A percentile compares a stretch with the other conserved stretches of the same genome.
These are phyloP conservation scores for Marmota flaviventris DNA, from an alignment of 2,113 vertebrate species.

Conservation along the genomic window DNA sequence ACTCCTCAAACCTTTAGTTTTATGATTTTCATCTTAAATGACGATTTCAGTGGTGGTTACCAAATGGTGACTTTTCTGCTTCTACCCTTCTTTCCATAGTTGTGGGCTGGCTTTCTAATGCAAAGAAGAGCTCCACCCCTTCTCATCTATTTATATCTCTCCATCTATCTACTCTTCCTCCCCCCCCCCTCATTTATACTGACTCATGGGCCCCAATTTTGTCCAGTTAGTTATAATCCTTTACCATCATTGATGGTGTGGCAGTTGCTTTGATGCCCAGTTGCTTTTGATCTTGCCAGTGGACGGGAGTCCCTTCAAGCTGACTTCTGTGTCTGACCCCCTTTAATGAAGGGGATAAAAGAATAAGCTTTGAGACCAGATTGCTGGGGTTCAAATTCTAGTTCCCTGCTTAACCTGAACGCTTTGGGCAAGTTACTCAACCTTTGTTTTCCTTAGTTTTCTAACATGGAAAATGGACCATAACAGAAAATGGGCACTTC, in stretches of 20 bases:
- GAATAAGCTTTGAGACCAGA: background rate
- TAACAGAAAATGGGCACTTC: background rate
- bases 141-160: background rate
- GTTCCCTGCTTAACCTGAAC: background rate
- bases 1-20: background rate
- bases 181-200: background rate
- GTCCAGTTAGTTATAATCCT: background rate
- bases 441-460: background rate
- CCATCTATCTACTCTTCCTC: background rate
- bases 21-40: background rate
- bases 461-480: background rate
- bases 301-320: background rate
- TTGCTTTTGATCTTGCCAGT: background rate
- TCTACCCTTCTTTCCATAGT: background rate
- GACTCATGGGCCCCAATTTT: background rate
- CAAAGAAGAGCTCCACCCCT: background rate
- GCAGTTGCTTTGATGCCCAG: background rate
- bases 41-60: background rate
- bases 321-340: background rate
- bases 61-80: background rate
- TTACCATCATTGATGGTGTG: background rate
- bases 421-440: background rate
- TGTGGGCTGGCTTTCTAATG: background rate
- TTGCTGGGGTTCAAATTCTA: background rate
- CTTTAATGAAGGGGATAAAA: background rate